Conservation (phyloP, 2,888 invertebrate genomes). For the Seira ritae region DNA sequence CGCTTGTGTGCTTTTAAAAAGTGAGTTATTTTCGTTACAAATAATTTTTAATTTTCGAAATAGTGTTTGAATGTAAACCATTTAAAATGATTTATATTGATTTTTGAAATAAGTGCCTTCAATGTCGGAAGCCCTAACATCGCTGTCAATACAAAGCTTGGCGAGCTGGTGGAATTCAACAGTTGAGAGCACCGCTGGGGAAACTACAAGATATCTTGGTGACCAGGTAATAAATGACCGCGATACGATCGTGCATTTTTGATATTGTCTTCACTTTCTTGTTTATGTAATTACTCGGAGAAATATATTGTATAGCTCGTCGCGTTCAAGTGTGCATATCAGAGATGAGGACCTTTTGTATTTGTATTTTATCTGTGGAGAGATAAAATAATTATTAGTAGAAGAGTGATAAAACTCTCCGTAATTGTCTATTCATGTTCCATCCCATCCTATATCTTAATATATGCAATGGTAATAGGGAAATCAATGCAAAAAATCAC, state of each 20-base stretch:
- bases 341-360: neutral
- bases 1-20: too few relatives aligned
- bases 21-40: too few relatives aligned
- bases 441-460: too few relatives aligned
- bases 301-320: neutral
- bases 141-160: constrained; percentile 1
- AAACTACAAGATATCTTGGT: constrained; percentile 33
- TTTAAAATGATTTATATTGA: too few relatives aligned
- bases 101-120: too few relatives aligned
- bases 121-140: neutral
- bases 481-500: too few relatives aligned
- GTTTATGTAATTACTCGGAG: neutral
- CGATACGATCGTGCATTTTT: too few relatives aligned
- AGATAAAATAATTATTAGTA: neutral
- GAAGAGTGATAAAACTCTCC: neutral
- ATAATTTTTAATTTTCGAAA: too few relatives aligned
- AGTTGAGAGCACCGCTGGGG: neutral
- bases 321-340: neutral
- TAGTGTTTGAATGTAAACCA: too few relatives aligned
- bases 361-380: neutral
- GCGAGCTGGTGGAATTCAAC: constrained; percentile 1
- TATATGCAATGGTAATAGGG: too few relatives aligned
- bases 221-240: constrained; percentile 27
- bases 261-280: neutral
- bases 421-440: too few relatives aligned